These are phyloP conservation scores for Elymnias hypermnestra DNA, from an alignment of 1,140 invertebrate species.

Conservation along the genomic window DNA sequence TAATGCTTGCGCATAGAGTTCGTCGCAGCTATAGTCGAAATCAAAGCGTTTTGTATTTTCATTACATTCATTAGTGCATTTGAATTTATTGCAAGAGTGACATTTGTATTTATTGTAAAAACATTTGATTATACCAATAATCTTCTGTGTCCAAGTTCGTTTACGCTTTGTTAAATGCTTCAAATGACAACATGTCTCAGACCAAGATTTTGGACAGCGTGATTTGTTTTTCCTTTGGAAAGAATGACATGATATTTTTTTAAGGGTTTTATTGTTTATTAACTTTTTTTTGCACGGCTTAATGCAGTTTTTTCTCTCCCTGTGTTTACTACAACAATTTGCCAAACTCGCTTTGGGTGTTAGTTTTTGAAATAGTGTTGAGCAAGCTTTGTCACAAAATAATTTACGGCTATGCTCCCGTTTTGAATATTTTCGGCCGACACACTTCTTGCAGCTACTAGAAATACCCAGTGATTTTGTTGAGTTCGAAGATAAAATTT, in stretches of 20 bases:
- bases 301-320: too few species aligned
- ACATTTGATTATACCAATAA: not conserved
- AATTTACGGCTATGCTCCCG: not conserved
- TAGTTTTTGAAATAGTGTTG: not conserved
- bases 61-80: not conserved
- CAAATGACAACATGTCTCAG: too few species aligned
- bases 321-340: not conserved
- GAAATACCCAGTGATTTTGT: too few species aligned
- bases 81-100: not conserved
- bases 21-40: not conserved
- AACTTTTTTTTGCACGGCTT: too few species aligned
- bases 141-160: not conserved
- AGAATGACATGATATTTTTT: too few species aligned
- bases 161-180: not conserved
- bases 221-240: too few species aligned
- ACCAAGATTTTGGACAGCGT: too few species aligned
- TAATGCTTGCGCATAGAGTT: not conserved
- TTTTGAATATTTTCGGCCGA: too few species aligned
- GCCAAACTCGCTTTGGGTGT: not conserved
- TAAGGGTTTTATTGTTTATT: not conserved
- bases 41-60: not conserved
- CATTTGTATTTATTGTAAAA: slow-evolving; percentile 1
- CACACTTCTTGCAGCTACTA: too few species aligned
- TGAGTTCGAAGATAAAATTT: too few species aligned
- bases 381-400: not conserved